These are phyloP conservation scores for Bradynema listronoti DNA, from an alignment of 1,140 invertebrate genomes.

Conservation along the genomic window DNA sequence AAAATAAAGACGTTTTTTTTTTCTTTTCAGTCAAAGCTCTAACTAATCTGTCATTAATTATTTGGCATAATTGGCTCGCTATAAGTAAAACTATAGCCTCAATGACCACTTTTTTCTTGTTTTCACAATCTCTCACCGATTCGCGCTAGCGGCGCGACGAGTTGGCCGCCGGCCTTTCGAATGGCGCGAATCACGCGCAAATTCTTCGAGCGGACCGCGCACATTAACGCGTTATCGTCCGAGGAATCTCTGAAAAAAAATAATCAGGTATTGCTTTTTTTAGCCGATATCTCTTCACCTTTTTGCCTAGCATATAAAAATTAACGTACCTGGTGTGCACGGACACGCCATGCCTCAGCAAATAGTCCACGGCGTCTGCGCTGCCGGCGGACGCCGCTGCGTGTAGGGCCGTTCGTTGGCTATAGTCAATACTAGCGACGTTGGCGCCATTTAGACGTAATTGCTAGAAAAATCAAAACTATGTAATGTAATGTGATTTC, in stretches of 20 bases:
- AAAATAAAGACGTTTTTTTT: too few relatives aligned
- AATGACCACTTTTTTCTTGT: neutral
- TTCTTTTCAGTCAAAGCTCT: too few relatives aligned
- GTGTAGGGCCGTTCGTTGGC: slow-evolving; percentile 74
- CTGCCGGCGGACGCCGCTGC: slow-evolving; percentile 71
- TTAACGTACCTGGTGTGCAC: slow-evolving; percentile 68
- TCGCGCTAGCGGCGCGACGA: slow-evolving; percentile 26
- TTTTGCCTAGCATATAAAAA: slow-evolving; percentile 1
- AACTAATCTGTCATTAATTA: too few relatives aligned
- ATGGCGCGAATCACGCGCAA: slow-evolving; percentile 42
- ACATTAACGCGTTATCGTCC: slow-evolving; percentile 51
- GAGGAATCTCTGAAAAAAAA: slow-evolving; percentile 42
- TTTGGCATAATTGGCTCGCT: neutral
- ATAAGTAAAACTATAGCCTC: neutral
- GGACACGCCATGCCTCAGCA: slow-evolving; percentile 73
- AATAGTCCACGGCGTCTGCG: slow-evolving; percentile 66
- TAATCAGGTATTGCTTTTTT: slow-evolving; percentile 11
- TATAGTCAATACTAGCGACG: slow-evolving; percentile 70
- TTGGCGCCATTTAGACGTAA: slow-evolving; percentile 65
- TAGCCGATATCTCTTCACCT: slow-evolving; percentile 4
- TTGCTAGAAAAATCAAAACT: slow-evolving; percentile 57
- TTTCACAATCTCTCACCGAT: slow-evolving; percentile 35
- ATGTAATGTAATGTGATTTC: too few relatives aligned
- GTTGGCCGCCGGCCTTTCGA: slow-evolving; percentile 43
- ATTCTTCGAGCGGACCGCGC: slow-evolving; percentile 46